Conservation (phyloP, 2,797 vertebrate genomes). For the Falco concolor region DNA sequence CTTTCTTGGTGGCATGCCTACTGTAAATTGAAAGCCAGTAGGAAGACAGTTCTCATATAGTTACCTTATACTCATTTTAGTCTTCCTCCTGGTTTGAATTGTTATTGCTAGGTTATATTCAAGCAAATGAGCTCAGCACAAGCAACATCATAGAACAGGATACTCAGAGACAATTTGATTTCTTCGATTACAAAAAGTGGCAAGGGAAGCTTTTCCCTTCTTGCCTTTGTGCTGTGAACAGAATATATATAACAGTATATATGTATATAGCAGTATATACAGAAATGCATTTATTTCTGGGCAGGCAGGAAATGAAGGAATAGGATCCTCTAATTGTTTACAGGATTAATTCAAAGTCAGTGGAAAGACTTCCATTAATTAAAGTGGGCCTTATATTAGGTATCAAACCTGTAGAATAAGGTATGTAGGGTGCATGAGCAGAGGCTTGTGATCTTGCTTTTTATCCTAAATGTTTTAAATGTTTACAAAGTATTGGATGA, state of each 20-base stretch:
- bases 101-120: background rate
- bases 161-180: conserved; percentile 9
- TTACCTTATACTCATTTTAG: background rate
- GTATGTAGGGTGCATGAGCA: background rate
- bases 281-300: background rate
- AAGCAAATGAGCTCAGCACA: background rate
- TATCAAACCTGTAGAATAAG: background rate
- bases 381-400: background rate
- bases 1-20: background rate
- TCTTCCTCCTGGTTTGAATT: background rate
- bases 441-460: background rate
- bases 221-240: background rate
- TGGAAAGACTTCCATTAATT: background rate
- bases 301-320: background rate
- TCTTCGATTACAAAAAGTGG: background rate
- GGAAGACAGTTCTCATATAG: background rate
- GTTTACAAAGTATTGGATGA: background rate
- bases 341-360: background rate
- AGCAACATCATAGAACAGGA: background rate
- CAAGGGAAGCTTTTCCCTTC: background rate
- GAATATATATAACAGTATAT: too few species aligned
- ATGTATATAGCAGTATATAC: too few species aligned
- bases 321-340: background rate
- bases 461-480: background rate
- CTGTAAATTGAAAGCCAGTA: background rate